Evolutionary conservation across 2,113 vertebrate species (phyloP), one percentile per base, ranked within the genome.

Genomic region (Aythya baeri): DNA sequence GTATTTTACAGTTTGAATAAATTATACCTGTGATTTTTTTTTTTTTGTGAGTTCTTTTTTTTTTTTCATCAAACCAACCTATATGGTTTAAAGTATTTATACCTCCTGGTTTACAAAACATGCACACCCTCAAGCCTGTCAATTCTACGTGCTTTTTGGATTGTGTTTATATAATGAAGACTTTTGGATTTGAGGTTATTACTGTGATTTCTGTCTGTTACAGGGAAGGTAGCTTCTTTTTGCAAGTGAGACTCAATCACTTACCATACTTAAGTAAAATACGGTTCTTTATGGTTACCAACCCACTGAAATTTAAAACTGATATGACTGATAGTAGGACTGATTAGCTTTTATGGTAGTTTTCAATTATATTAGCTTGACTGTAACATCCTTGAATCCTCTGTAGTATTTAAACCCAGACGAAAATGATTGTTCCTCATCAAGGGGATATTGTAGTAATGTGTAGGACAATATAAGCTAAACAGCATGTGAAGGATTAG

Each of bases 1-100:
- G 99, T 99, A 96, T 83, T 93, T 49, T 89, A 76, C 32, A 58
- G 9, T 88, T 57, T 23, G 17, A 88, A 17, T 77, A 78, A 44
- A 46, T 85, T 82, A 54, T 61, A 12, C 50, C 62, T 93, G 73
- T 91, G 32, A 62, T 3, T 67, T 52, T 31, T 41, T 52, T 31
- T 41, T 26, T 78, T 46, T 44, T 44, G 16, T 17, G 16, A 17
- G 16, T 44, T 29, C 29, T 5, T 55, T 46, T 55, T 38, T 36
- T 46, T 66, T 52, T 71, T 82, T 68, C 49, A 31, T 75, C 38
- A 70, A 52, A 66, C 52, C 25, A 26, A 36, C 79, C 58, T 55
- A 7, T 3, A 1, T 76, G 7, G 6, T 46, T 36, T 78, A 59
- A 89, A 89, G 18, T 4, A 5, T 72, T 63, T 72, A 27, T 4